Evolutionary conservation across 53 echinoderm and acorn worm genomes (phyloP).

Genomic region (Hippasteria phrygiana): DNA sequence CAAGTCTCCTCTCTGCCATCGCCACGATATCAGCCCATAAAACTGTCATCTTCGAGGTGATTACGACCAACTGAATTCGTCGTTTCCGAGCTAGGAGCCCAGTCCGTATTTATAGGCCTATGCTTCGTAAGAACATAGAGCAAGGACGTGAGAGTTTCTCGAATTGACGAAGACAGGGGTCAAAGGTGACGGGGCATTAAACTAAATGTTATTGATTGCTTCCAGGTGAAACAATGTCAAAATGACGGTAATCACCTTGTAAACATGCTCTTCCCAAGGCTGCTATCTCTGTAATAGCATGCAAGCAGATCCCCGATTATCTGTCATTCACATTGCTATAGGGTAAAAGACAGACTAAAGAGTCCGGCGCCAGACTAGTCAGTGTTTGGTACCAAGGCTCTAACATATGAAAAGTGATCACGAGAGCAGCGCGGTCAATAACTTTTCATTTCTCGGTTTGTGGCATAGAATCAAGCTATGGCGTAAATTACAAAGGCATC

Average conservation of each 20-base stretch:
- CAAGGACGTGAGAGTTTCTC: neutral
- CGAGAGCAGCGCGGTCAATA: too few species aligned
- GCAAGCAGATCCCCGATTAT: neutral
- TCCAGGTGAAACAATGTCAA: conserved; percentile 36
- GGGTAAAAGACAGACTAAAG: too few species aligned
- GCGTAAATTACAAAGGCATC: too few species aligned
- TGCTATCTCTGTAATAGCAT: neutral
- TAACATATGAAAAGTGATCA: too few species aligned
- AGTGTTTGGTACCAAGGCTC: too few species aligned
- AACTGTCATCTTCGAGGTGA: conserved; percentile 35
- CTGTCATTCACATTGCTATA: too few species aligned
- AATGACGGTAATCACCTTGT: neutral
- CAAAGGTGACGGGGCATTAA: conserved; percentile 9
- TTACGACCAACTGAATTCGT: conserved; percentile 19
- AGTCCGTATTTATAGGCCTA: neutral
- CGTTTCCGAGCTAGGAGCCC: neutral
- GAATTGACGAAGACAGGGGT: conserved; percentile 1
- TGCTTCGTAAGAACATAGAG: neutral
- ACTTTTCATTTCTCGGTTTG: too few species aligned
- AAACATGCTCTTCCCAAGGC: neutral
- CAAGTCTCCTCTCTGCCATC: neutral
- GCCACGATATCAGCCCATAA: conserved; percentile 20
- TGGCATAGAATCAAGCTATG: too few species aligned
- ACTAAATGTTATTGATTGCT: conserved; percentile 19
- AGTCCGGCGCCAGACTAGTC: too few species aligned